Evolutionary conservation across 2,797 vertebrate genomes (phyloP), one percentile per base, ranked within the genome.

Genomic region (Setipinna tenuifilis): DNA sequence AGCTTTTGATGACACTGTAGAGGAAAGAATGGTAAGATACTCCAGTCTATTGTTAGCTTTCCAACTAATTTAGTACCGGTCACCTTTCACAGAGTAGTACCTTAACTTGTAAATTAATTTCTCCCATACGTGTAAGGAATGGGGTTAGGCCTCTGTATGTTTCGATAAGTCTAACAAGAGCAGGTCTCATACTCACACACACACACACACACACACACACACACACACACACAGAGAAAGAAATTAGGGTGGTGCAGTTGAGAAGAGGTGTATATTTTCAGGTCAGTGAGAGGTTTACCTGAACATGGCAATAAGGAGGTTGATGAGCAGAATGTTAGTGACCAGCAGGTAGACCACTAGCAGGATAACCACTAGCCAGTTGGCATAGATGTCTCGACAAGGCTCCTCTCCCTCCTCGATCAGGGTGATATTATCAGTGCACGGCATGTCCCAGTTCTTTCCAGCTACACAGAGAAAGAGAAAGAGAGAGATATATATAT

Each of bases 281-380:
- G 50, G 50, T 10, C 31, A 44, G 25, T 14, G 6, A 50, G 25
- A 1, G 23, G 0, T 86, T 84, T 92, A 98, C 97, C 97, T 98
- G 89, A 98, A 98, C 96, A 98, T 98, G 86, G 97, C 97, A 0
- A 98, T 98, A 85, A 98, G 97, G 41, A 98, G 92, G 87, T 98
- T 98, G 92, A 98, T 94, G 83, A 98, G 96, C 58, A 98, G 93
- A 86, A 98, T 97, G 91, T 98, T 98, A 90, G 97, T 97, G 86
- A 97, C 97, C 3, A 98, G 93, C 80, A 98, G 94, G 89, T 96
- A 98, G 86, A 97, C 0, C 0, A 98, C 88, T 2, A 98, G 95
- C 75, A 98, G 95, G 35, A 97, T 89, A 0, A 98, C 95, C 54
- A 98, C 97, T 81, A 98, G 95, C 97, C 97, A 98, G 94, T 98